These are phyloP conservation scores for Neosalanx taihuensis DNA, from an alignment of 2,797 vertebrate species.

Conservation along the genomic window DNA sequence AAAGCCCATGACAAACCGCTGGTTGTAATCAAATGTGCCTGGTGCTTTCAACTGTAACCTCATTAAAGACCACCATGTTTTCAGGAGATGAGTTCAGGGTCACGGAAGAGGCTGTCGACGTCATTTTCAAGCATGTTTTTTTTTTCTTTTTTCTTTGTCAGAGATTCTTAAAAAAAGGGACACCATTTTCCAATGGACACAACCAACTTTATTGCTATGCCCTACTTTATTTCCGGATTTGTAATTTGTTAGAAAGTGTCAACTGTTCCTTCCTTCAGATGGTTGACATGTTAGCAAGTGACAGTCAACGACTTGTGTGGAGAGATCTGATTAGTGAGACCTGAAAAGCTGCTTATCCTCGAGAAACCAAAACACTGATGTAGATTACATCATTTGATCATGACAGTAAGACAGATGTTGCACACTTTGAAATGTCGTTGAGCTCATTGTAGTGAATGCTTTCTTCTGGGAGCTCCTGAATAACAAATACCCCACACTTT, in stretches of 20 bases:
- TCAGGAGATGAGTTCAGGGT: not conserved
- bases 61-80: not conserved
- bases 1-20: not conserved
- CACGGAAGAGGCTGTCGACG: not conserved
- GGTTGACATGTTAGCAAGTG: conserved; percentile 4
- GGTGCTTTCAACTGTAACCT: not conserved
- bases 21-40: not conserved
- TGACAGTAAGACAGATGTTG: not conserved
- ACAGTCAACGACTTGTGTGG: not conserved
- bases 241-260: not conserved
- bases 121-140: not conserved
- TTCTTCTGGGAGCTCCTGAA: too few relatives aligned
- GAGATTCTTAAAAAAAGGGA: too few relatives aligned
- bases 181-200: too few relatives aligned
- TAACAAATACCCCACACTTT: too few relatives aligned
- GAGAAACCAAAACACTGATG: not conserved
- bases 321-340: conserved; percentile 9
- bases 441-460: too few relatives aligned
- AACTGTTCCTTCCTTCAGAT: not conserved
- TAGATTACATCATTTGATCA: not conserved
- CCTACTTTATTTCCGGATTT: too few relatives aligned
- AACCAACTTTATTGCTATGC: too few relatives aligned
- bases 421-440: not conserved
- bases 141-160: too few relatives aligned
- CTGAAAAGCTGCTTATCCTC: conserved; percentile 14